A percentile compares a stretch with the other conserved stretches of the same genome.
phyloP scores from a whole-genome alignment of 1,140 invertebrate species.

The Cydia strobilella region DNA sequence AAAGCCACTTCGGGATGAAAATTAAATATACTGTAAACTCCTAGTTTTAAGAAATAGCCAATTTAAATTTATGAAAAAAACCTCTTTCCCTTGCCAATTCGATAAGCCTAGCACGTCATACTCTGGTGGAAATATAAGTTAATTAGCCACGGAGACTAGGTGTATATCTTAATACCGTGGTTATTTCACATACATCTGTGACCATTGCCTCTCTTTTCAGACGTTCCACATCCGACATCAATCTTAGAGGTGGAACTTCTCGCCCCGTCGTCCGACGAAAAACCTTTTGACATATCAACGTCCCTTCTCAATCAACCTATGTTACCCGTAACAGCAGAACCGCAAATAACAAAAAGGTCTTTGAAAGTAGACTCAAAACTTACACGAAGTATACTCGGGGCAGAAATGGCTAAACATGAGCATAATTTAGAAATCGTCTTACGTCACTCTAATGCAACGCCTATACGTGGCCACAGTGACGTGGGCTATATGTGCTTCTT shows the following conservation, averaged over 20 bases:
- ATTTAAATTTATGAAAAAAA: too few relatives aligned
- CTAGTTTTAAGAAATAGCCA: too few relatives aligned
- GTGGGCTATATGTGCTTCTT: conserved; percentile 40
- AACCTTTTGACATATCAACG: neutral
- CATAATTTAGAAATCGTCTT: conserved; percentile 43
- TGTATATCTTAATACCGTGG: neutral
- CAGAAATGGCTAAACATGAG: neutral
- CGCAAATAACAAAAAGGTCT: neutral
- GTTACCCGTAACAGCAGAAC: neutral
- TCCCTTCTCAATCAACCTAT: neutral
- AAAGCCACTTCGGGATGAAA: neutral
- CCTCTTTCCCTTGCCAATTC: too few relatives aligned
- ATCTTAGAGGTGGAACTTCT: neutral
- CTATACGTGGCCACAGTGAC: conserved; percentile 34
- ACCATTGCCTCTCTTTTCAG: conserved; percentile 5
- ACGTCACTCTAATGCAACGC: conserved; percentile 40
- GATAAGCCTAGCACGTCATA: neutral
- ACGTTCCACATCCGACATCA: neutral
- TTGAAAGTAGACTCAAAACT: too few relatives aligned
- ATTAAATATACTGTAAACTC: neutral
- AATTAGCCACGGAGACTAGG: too few relatives aligned
- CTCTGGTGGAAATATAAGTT: neutral
- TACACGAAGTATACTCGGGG: too few relatives aligned
- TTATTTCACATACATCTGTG: neutral
- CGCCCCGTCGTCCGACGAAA: neutral